Evolutionary conservation across 2,797 vertebrate genomes (phyloP), one percentile per base, ranked within the genome.

Genomic region (Enteromius paludinosus): DNA sequence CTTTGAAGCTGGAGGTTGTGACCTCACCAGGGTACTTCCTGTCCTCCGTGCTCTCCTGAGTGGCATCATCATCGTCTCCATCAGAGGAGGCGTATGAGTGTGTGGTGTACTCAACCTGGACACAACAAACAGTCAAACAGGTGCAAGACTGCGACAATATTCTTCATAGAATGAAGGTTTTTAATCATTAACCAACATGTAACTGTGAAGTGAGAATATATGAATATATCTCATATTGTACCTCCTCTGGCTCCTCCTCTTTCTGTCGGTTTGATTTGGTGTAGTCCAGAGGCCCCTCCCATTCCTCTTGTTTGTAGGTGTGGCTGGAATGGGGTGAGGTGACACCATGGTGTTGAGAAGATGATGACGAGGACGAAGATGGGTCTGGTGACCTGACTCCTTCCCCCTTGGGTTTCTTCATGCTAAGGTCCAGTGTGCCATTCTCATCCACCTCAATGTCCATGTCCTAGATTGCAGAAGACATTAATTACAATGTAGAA

Each of bases 381-480:
- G 93, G 91, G 0, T 99, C 97, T 0, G 97, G 94, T 84, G 96
- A 96, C 87, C 94, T 95, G 89, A 96, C 84, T 3, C 93, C 95
- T 6, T 97, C 96, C 89, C 92, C 95, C 84, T 96, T 97, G 83
- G 95, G 94, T 78, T 97, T 99, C 90, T 96, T 98, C 96, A 99
- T 98, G 89, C 98, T 99, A 87, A 99, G 93, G 89, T 99, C 98
- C 88, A 99, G 91, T 28, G 98, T 99, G 66, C 98, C 98, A 0
- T 99, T 99, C 87, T 99, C 98, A 81, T 99, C 98, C 84, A 99
- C 98, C 87, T 99, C 97, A 0, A 99, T 99, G 86, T 97, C 97
- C 35, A 93, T 92, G 66, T 96, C 94, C 98, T 98, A 86, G 17
- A 83, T 61, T 81, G 59, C 86, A 82, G 25, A 12, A 66, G 10